Evolutionary conservation across 2,888 invertebrate species (phyloP), one percentile per base, ranked within the genome.

Genomic region (Fragum whitleyi): DNA sequence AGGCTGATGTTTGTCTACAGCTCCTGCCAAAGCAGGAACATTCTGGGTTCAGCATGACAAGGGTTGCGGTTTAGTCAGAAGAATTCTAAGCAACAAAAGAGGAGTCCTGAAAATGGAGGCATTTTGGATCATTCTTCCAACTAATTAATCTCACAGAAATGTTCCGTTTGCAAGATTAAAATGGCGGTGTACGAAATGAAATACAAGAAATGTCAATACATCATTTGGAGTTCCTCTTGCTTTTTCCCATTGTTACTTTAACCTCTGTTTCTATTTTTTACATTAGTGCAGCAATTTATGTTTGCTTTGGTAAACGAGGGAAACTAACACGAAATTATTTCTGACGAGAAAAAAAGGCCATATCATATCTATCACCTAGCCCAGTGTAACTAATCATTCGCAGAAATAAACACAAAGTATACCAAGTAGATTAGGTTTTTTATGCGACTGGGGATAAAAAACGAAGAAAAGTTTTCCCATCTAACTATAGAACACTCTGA

Each of bases 141-240:
- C 65, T 36, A 65, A 65, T 65, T 65, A 65, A 65, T 65, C 65
- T 65, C 65, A 9, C 42, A 42, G 65, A 39, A 65, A 65, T 42
- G 65, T 65, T 65, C 42, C n/a, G 42, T 42, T 32, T 14, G 42
- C 65, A 21, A 65, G 65, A 65, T 65, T 65, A 65, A 65, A 65
- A 65, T 42, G 65, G 65, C 26, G 42, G 42, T 11, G 65, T 23
- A 65, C 42, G 23, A 36, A 65, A 65, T 65, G 65, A 65, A 65
- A 42, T 65, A 65, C 42, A 65, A 65, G 65, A 65, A 42, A 39
- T 65, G 42, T 21, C 65, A 23, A 65, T 65, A 42, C 42, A 65
- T 65, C 65, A 65, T 23, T 65, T 36, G 1, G 42, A 29, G 42
- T n/a, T 65, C n/a, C 36, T 42, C 65, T 26, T 23, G 21, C 42